Evolutionary conservation across 1,140 invertebrate species (phyloP).

Genomic region (Belonocnema kinseyi): DNA sequence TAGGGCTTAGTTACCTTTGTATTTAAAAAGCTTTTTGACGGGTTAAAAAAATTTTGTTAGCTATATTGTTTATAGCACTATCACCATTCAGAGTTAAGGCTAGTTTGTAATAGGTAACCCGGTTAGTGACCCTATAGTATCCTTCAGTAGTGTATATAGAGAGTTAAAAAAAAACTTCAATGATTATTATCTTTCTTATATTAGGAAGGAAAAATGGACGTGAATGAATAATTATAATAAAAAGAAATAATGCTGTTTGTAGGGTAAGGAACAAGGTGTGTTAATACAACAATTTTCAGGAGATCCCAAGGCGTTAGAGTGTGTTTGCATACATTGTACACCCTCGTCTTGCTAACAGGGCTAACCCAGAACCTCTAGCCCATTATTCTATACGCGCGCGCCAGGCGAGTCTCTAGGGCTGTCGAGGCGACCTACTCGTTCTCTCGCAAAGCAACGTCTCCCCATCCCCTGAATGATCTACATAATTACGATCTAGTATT

Average conservation of each 20-base stretch:
- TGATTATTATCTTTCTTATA: too few species aligned
- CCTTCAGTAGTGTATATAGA: too few species aligned
- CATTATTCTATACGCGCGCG: slow-evolving; percentile 66
- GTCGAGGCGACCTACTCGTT: slow-evolving; percentile 61
- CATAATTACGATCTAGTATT: slow-evolving; percentile 62
- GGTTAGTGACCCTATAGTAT: too few species aligned
- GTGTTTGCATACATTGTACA: slow-evolving; percentile 63
- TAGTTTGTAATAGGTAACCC: too few species aligned
- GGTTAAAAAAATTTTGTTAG: too few species aligned
- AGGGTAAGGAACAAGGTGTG: slow-evolving; percentile 33
- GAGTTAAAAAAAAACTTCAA: too few species aligned
- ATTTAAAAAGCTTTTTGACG: too few species aligned
- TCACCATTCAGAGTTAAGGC: too few species aligned
- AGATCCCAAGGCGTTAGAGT: slow-evolving; percentile 56
- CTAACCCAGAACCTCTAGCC: slow-evolving; percentile 41
- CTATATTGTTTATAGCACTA: too few species aligned
- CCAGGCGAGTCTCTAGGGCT: slow-evolving; percentile 64
- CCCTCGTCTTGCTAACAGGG: slow-evolving; percentile 50
- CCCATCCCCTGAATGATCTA: slow-evolving; percentile 46
- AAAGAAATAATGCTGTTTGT: background rate
- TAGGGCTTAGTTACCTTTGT: too few species aligned
- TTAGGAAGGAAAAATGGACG: background rate
- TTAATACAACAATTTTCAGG: slow-evolving; percentile 64
- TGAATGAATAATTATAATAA: background rate
- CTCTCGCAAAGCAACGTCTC: slow-evolving; percentile 30